Conservation (phyloP, 1,140 invertebrate species). For the Drosophila rufa region DNA sequence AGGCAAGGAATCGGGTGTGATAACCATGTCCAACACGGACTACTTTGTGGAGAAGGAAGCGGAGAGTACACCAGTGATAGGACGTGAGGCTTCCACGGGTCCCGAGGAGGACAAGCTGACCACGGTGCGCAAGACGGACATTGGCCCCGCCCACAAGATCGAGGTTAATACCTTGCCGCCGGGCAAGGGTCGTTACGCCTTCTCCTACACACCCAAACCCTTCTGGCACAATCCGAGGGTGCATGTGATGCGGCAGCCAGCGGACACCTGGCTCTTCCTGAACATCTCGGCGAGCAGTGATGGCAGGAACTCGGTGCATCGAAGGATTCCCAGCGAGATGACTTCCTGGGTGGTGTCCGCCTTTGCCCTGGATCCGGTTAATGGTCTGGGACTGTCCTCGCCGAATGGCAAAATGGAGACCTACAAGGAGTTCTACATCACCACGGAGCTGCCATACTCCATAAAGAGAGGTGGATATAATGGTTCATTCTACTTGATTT, state of each 20-base stretch:
- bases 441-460: constrained; percentile 93
- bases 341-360: constrained; percentile 97
- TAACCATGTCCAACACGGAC: constrained; percentile 81
- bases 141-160: constrained; percentile 82
- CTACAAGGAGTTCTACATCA: constrained; percentile 95
- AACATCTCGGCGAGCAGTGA: constrained; percentile 90
- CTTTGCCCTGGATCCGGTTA: constrained; percentile 94
- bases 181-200: constrained; percentile 94
- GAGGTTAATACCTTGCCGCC: constrained; percentile 91
- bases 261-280: constrained; percentile 93
- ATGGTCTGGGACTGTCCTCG: constrained; percentile 93
- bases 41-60: constrained; percentile 77
- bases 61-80: constrained; percentile 57
- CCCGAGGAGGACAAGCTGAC: constrained; percentile 75
- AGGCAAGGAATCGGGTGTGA: constrained; percentile 80
- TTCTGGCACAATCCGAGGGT: constrained; percentile 92
- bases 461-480: constrained; percentile 90
- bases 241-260: constrained; percentile 90
- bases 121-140: constrained; percentile 81
- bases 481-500: neutral
- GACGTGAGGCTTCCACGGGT: constrained; percentile 39
- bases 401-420: constrained; percentile 91
- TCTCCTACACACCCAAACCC: constrained; percentile 93
- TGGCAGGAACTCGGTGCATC: constrained; percentile 84
- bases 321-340: constrained; percentile 93